phyloP scores from a whole-genome alignment of 2,797 vertebrate genomes.

The Botia almorhae region DNA sequence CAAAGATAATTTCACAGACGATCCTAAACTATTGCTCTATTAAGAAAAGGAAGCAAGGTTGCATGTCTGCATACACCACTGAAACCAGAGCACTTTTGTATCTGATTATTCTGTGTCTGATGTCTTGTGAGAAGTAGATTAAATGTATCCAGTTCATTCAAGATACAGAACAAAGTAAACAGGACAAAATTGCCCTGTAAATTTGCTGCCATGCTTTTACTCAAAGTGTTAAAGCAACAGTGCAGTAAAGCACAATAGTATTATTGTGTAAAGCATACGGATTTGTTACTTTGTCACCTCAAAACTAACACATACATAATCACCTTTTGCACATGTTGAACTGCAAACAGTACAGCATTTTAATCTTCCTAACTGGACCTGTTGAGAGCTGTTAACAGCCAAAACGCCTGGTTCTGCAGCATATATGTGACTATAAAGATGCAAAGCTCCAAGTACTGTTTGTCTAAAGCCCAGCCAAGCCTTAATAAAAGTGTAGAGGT shows the following conservation, averaged over 20 bases:
- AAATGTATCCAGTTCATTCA: too few species aligned
- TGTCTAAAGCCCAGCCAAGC: neutral
- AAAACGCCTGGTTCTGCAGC: neutral
- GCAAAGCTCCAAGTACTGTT: neutral
- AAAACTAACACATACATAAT: neutral
- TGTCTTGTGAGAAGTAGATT: too few species aligned
- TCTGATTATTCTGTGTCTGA: neutral
- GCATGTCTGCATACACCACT: neutral
- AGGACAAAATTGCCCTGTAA: constrained; percentile 1
- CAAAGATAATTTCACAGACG: constrained; percentile 27
- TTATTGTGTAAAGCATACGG: neutral
- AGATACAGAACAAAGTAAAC: neutral
- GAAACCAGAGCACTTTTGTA: constrained; percentile 3
- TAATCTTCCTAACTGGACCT: neutral
- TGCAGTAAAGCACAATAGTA: neutral
- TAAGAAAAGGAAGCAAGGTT: constrained; percentile 37
- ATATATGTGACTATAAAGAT: neutral
- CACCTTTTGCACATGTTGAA: neutral
- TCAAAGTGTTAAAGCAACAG: neutral
- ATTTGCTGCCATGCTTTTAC: neutral
- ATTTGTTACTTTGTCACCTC: neutral
- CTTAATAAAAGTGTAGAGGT: neutral
- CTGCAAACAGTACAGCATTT: neutral
- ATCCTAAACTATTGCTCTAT: constrained; percentile 39
- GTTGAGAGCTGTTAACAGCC: neutral